Evolutionary conservation across 2,888 invertebrate genomes (phyloP), one percentile per base, ranked within the genome.

Genomic region (Pristionchus arcanus): DNA sequence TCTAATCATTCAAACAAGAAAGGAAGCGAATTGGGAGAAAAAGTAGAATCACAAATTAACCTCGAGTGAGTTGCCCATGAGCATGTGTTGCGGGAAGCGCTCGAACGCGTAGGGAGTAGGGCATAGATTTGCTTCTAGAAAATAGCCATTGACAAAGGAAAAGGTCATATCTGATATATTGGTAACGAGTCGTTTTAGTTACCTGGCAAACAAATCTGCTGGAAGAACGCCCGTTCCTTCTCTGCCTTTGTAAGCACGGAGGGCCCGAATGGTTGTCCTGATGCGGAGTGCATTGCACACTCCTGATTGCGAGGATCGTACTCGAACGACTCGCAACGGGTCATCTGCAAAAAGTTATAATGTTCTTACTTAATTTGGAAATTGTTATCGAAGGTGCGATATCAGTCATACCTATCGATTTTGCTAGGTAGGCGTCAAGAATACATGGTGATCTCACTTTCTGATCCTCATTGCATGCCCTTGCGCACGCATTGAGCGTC

Each of bases 181-280:
- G n/a, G n/a, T n/a, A n/a, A n/a, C n/a, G n/a, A n/a, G n/a, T n/a
- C n/a, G n/a, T n/a, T n/a, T 68, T 88, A 21, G 89, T 87, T 66
- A 95, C 94, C 92, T 42, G 93, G 91, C 87, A 95, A 90, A 90
- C 95, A 95, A 34, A 95, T 93, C 90, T 94, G 93, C 89, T 95
- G 94, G 90, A 94, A 95, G 83, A 94, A 94, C 3, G 91, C 88
- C n/a, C 92, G 89, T 19, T 87, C 85, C 31, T 87, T 81, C n/a
- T 90, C 90, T 1, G 94, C 90, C 49, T 91, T 91, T n/a, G 93
- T 91, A 25, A 94, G 89, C 42, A 94, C 91, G 0, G 93, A 92
- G 7, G 92, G 92, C 4, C 94, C 94, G 85, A 94, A 93, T 63
- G 94, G 94, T 83, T 94, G 94, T 4, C 93, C 94, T 0, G 87